phyloP scores from a whole-genome alignment of 2,888 invertebrate genomes.

The Tachina grossa region DNA sequence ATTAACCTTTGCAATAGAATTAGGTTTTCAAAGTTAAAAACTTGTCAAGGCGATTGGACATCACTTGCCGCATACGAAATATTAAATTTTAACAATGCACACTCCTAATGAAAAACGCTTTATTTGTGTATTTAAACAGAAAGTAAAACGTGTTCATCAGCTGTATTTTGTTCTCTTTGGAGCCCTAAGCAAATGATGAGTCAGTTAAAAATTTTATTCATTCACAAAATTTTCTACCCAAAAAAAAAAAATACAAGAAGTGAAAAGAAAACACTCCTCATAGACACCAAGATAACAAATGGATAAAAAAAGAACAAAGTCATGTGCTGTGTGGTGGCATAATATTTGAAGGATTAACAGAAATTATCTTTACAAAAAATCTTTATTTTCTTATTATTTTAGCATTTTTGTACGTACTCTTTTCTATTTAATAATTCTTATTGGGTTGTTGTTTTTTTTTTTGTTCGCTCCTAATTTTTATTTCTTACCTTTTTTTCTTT shows the following conservation, averaged over 20 bases:
- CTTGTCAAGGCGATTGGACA: too few relatives aligned
- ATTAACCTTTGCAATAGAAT: too few relatives aligned
- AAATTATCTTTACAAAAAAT: constrained; percentile 48
- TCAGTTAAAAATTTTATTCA: constrained; percentile 56
- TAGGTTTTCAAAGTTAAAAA: too few relatives aligned
- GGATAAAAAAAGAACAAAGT: constrained; percentile 1
- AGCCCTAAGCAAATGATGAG: constrained; percentile 65
- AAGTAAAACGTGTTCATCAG: constrained; percentile 66
- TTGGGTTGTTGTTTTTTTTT: constrained; percentile 25
- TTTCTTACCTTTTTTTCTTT: neutral
- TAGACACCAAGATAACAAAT: constrained; percentile 4
- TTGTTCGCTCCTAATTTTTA: neutral
- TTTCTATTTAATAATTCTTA: constrained; percentile 43
- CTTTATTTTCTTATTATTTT: neutral
- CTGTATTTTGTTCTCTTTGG: constrained; percentile 40
- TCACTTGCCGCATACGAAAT: too few relatives aligned
- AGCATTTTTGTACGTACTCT: constrained; percentile 6
- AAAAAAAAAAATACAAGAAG: neutral
- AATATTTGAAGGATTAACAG: constrained; percentile 64
- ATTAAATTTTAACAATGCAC: too few relatives aligned
- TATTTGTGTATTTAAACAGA: constrained; percentile 44
- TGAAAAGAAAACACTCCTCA: neutral
- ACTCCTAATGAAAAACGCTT: too few relatives aligned
- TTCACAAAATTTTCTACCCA: neutral
- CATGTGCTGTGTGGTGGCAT: constrained; percentile 39